Evolutionary conservation across 2,113 vertebrate genomes (phyloP), one percentile per base, ranked within the genome.

Genomic region (Hippocampus zosterae): DNA sequence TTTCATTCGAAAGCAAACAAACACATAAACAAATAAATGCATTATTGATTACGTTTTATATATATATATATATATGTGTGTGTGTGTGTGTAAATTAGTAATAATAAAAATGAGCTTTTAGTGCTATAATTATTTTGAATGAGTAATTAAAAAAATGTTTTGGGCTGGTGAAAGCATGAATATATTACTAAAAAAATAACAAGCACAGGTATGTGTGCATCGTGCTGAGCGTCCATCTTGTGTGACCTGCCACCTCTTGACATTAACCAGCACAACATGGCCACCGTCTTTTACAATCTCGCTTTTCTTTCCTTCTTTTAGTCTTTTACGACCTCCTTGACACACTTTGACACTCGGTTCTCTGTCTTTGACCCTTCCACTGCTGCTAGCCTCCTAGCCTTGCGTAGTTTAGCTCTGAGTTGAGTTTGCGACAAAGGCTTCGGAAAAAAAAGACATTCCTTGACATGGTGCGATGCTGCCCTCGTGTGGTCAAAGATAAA

Each of bases 211-310:
- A 18, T 10, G 48, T 50, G 48, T n/a, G 52, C 4, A 33, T 53
- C 8, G 8, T 53, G 2, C 12, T 16, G 7, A 19, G 1, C 60
- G 16, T 37, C 59, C 59, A 61, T 61, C 33, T 61, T 61, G 16
- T 61, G 33, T 62, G 33, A 41, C 60, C 60, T 62, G 60, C n/a
- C 60, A 1, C 11, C 1, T 11, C 3, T 21, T n/a, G 40, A 62
- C 60, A 41, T 62, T 62, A 62, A 62, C 33, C 60, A 62, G 18
- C 10, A 19, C 18, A 62, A 62, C 60, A 62, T 62, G 59, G 59
- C 59, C 8, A 16, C 59, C 19, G 60, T 21, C 52, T 53, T 53
- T 53, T 53, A 53, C 21, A 3, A 53, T 21, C 21, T 33, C 33
- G 5, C 33, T 33, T 33, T 33, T 6, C 33, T 52, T 44, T 44